Percentiles rank a stretch among this genome's conserved stretches.
phyloP scores from a whole-genome alignment of 2,888 invertebrate genomes.

The Pristionchus mayeri region DNA sequence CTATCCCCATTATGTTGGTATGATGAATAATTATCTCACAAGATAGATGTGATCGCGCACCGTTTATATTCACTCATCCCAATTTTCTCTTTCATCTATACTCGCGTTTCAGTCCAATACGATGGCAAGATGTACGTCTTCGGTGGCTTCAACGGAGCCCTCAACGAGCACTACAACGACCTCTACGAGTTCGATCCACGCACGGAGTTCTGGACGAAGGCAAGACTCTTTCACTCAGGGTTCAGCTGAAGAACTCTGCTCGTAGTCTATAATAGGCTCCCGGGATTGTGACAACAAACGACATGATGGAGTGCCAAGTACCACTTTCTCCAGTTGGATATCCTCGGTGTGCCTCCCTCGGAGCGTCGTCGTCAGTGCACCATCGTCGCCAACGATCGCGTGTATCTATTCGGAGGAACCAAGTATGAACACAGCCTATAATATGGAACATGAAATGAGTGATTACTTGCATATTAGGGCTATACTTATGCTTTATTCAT shows the following conservation, averaged over 20 bases:
- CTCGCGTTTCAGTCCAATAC: constrained; percentile 52
- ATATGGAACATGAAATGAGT: not conserved
- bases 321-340: not conserved
- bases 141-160: constrained; percentile 89
- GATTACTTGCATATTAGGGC: too few species aligned
- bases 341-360: constrained; percentile 74
- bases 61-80: too few species aligned
- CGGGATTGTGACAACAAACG: too few species aligned
- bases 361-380: constrained; percentile 84
- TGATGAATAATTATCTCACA: too few species aligned
- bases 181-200: constrained; percentile 83
- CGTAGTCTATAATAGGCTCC: too few species aligned
- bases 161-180: constrained; percentile 88
- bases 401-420: constrained; percentile 83
- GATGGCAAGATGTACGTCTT: constrained; percentile 88
- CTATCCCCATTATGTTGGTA: too few species aligned
- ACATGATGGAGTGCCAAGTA: not conserved
- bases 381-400: constrained; percentile 83
- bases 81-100: too few species aligned
- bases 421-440: too few species aligned
- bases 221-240: too few species aligned
- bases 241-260: too few species aligned
- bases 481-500: too few species aligned
- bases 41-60: too few species aligned
- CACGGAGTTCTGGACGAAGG: constrained; percentile 78